A percentile compares a stretch with the other conserved stretches of the same genome.
These are phyloP conservation scores for Harpagoxenus sublaevis DNA, from an alignment of 2,888 invertebrate genomes.

Conservation along the genomic window DNA sequence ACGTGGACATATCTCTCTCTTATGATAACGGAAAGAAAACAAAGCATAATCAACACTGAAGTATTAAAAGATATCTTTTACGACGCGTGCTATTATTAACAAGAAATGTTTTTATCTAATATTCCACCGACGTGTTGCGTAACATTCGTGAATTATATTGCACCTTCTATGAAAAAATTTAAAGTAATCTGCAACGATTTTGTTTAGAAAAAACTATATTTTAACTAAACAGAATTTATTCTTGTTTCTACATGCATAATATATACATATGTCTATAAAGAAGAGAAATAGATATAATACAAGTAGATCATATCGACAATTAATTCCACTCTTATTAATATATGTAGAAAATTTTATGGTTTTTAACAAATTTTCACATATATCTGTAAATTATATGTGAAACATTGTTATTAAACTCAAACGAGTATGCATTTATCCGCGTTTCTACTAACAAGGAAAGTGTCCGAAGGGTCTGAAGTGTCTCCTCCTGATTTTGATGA, in stretches of 20 bases:
- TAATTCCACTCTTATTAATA: not conserved
- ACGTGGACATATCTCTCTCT: not conserved
- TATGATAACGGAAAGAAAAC: constrained; percentile 6
- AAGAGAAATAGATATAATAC: not conserved
- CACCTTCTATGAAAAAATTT: not conserved
- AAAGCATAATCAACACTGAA: not conserved
- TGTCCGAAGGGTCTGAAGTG: too few relatives aligned
- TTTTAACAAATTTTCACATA: not conserved
- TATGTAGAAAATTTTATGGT: not conserved
- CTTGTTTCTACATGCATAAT: not conserved
- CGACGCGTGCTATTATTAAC: not conserved
- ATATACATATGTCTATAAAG: not conserved
- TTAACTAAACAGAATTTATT: not conserved
- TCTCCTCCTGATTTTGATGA: too few relatives aligned
- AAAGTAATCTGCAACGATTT: not conserved
- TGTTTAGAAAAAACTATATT: not conserved
- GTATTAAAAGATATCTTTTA: not conserved
- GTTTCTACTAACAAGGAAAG: too few relatives aligned
- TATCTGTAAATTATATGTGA: not conserved
- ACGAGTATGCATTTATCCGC: constrained; percentile 6
- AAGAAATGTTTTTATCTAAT: not conserved
- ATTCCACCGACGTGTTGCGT: not conserved
- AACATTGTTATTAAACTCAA: not conserved
- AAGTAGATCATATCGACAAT: not conserved
- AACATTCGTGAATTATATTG: not conserved